Evolutionary conservation across 2,113 vertebrate species (phyloP).

Genomic region (Sylvilagus bachmani): DNA sequence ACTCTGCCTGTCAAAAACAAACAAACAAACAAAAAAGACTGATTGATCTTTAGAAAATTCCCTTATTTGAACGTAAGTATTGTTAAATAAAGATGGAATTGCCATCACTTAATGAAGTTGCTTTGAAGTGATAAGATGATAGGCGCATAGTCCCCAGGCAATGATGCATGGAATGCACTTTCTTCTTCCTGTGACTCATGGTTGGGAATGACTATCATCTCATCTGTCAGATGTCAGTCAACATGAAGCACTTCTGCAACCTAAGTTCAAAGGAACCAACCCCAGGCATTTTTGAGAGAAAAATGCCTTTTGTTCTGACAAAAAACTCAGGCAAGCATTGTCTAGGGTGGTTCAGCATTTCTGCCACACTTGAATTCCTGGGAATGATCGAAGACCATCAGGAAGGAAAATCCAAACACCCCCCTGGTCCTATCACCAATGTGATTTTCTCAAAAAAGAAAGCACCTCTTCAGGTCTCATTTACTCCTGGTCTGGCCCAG

Average conservation of each 20-base stretch:
- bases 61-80: not conserved
- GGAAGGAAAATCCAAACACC: not conserved
- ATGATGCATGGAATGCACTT: not conserved
- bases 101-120: not conserved
- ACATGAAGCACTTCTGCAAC: not conserved
- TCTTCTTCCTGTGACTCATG: too few species aligned
- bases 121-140: not conserved
- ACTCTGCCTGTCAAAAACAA: too few species aligned
- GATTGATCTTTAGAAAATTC: not conserved
- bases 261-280: not conserved
- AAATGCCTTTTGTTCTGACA: not conserved
- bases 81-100: not conserved
- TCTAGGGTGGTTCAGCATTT: not conserved
- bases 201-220: not conserved
- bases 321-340: not conserved
- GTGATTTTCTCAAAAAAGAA: not conserved
- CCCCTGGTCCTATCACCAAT: not conserved
- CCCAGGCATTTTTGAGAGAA: not conserved
- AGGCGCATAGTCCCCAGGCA: not conserved
- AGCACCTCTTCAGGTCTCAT: not conserved
- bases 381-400: not conserved
- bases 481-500: not conserved
- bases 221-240: not conserved
- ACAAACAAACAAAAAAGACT: not conserved
- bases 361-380: not conserved